A percentile compares a stretch with the other conserved stretches of the same genome.
Evolutionary conservation across 2,888 invertebrate species (phyloP).

Genomic region (Metacarcinus magister): DNA sequence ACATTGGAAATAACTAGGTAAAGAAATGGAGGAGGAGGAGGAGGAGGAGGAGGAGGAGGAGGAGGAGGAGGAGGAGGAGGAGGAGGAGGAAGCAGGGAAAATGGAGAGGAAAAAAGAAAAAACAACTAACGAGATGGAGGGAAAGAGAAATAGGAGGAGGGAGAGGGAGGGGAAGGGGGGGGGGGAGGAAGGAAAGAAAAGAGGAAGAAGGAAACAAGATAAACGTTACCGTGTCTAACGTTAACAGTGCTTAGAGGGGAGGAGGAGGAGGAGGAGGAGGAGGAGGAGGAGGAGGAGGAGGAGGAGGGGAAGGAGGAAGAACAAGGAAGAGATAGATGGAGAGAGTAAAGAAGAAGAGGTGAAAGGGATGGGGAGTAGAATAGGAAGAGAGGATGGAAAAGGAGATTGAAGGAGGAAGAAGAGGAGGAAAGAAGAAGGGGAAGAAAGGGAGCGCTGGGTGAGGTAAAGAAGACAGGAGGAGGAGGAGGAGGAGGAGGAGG

Average conservation of each 20-base stretch:
- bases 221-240: too few relatives aligned
- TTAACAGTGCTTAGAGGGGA: too few relatives aligned
- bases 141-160: too few relatives aligned
- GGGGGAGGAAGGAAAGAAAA: not conserved
- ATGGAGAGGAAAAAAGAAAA: not conserved
- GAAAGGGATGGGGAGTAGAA: not conserved
- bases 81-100: not conserved
- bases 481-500: not conserved
- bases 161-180: not conserved
- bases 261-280: not conserved
- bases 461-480: too few relatives aligned
- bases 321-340: too few relatives aligned
- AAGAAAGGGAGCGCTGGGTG: too few relatives aligned
- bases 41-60: too few relatives aligned
- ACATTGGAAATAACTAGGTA: not conserved
- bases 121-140: too few relatives aligned
- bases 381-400: not conserved
- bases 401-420: not conserved
- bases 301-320: too few relatives aligned
- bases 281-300: not conserved
- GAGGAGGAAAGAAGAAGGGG: not conserved
- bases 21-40: not conserved
- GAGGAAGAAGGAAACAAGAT: not conserved
- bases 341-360: too few relatives aligned
- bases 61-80: too few relatives aligned